Conservation (phyloP, 2,797 vertebrate species). For the Cossypha polioptera region DNA sequence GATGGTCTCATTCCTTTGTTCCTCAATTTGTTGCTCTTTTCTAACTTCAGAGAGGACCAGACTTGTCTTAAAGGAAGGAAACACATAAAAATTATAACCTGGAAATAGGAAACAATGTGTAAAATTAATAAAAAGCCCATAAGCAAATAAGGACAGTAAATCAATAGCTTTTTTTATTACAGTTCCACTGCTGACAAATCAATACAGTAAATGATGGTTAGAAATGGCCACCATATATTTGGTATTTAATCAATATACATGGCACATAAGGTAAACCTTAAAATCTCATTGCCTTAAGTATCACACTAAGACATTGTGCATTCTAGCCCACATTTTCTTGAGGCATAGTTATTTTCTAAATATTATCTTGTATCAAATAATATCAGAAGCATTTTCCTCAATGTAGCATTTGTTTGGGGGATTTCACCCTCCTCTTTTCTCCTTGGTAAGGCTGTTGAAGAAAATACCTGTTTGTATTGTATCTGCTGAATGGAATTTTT, state of each 20-base stretch:
- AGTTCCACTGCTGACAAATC: slow-evolving; percentile 77
- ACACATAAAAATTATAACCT: slow-evolving; percentile 43
- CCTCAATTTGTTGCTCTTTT: slow-evolving; percentile 76
- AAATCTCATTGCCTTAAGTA: slow-evolving; percentile 72
- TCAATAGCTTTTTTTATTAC: slow-evolving; percentile 83
- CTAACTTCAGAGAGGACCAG: slow-evolving; percentile 84
- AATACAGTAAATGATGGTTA: slow-evolving; percentile 81
- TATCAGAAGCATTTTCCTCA: slow-evolving; percentile 45
- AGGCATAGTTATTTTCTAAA: slow-evolving; percentile 4
- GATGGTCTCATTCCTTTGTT: slow-evolving; percentile 84
- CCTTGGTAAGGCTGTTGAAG: background rate
- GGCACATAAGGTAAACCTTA: slow-evolving; percentile 71
- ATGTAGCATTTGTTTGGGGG: background rate
- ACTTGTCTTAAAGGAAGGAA: slow-evolving; percentile 83
- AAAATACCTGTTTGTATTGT: background rate
- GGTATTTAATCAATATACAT: slow-evolving; percentile 79
- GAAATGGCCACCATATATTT: slow-evolving; percentile 78
- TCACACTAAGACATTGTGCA: slow-evolving; percentile 21
- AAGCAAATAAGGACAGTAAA: slow-evolving; percentile 83
- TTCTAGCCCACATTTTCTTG: slow-evolving; percentile 45
- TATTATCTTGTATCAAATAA: slow-evolving; percentile 35
- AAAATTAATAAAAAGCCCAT: slow-evolving; percentile 81
- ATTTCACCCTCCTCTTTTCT: background rate
- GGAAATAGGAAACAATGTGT: slow-evolving; percentile 68
- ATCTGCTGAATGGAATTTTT: background rate